Percentiles rank a stretch among this genome's conserved stretches.
Conservation (phyloP, 2,888 invertebrate genomes). For the Aquatica leii region DNA sequence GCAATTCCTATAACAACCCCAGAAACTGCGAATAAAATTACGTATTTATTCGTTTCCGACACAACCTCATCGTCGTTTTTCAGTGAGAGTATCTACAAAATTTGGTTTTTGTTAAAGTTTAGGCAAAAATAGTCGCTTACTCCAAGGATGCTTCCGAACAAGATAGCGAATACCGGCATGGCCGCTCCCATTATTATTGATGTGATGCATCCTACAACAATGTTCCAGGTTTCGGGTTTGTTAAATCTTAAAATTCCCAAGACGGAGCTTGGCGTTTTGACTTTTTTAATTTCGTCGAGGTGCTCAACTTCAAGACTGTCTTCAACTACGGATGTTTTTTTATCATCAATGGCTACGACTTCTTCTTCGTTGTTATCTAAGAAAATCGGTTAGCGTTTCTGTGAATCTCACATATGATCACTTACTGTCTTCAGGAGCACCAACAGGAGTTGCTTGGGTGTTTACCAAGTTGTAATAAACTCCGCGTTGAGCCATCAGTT, state of each 20-base stretch:
- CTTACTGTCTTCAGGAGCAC: slow-evolving; percentile 22
- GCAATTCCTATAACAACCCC: slow-evolving; percentile 72
- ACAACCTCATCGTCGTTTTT: slow-evolving; percentile 63
- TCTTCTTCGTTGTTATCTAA: slow-evolving; percentile 7
- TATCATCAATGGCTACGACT: slow-evolving; percentile 18
- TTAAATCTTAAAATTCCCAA: slow-evolving; percentile 64
- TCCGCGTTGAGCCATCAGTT: slow-evolving; percentile 70
- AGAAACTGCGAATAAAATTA: slow-evolving; percentile 72
- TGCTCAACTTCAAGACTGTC: slow-evolving; percentile 11
- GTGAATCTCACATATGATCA: no score
- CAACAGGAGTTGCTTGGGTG: slow-evolving; percentile 62
- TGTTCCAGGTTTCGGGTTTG: slow-evolving; percentile 72
- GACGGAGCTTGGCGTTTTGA: slow-evolving; percentile 40
- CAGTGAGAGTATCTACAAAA: slow-evolving; percentile 63
- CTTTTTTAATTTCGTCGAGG: slow-evolving; percentile 2
- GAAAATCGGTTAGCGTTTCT: no score
- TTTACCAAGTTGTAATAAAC: slow-evolving; percentile 77
- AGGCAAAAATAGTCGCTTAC: slow-evolving; percentile 58
- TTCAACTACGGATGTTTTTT: slow-evolving; percentile 17
- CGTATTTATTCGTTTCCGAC: slow-evolving; percentile 67
- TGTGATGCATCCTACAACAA: slow-evolving; percentile 68
- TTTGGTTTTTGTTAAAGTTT: background rate
- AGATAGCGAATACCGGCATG: slow-evolving; percentile 76
- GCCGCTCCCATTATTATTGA: slow-evolving; percentile 74
- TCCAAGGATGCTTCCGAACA: slow-evolving; percentile 76